Evolutionary conservation across 2,888 invertebrate species (phyloP).

Genomic region (Drosophila pseudotakahashii): DNA sequence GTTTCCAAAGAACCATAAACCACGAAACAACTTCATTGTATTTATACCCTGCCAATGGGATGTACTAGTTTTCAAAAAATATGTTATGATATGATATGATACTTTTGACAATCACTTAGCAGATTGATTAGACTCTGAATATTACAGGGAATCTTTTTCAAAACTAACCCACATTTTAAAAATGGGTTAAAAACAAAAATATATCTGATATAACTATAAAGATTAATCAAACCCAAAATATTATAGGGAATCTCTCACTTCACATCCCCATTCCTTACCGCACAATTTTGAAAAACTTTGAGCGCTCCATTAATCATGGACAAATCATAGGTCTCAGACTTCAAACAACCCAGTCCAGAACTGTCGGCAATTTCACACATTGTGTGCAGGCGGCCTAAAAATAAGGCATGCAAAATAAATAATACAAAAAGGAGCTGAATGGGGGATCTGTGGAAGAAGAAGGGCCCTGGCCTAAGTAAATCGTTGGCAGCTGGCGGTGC

Average conservation of each 20-base stretch:
- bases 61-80: neutral
- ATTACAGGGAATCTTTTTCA: too few relatives aligned
- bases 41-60: constrained; percentile 4
- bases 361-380: constrained; percentile 71
- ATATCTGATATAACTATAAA: too few relatives aligned
- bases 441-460: neutral
- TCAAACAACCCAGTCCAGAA: neutral
- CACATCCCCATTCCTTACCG: too few relatives aligned
- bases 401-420: constrained; percentile 58
- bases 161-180: too few relatives aligned
- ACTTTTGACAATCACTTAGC: too few relatives aligned
- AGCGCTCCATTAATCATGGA: constrained; percentile 26
- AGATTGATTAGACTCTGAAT: too few relatives aligned
- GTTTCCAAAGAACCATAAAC: constrained; percentile 13
- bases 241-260: neutral
- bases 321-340: constrained; percentile 18
- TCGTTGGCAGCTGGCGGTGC: constrained; percentile 63
- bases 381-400: constrained; percentile 55
- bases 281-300: constrained; percentile 1
- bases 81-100: too few relatives aligned
- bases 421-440: constrained; percentile 11
- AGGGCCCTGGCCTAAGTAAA: constrained; percentile 53
- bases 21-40: constrained; percentile 11
- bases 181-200: too few relatives aligned
- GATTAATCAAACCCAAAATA: neutral